Base-by-base conservation (phyloP, 2,888 invertebrate species). In the Andrena camellia region DNA sequence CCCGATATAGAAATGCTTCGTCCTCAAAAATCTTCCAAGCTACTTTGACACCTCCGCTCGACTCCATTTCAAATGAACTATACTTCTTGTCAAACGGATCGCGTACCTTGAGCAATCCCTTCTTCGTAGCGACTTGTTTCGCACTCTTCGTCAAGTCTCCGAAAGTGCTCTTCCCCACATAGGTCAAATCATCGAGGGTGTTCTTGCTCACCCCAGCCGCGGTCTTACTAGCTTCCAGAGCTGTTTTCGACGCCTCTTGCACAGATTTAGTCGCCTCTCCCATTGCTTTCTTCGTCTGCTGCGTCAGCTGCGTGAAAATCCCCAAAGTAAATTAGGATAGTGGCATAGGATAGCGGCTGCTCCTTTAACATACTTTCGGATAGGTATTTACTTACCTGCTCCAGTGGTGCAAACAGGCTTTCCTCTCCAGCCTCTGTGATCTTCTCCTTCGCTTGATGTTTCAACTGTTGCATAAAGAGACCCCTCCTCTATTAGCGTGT, bases 121-220 rank as follows among this genome's bases (percentile, higher is more conserved):
- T 97, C 92, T 98, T 98, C 0, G 97, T 95, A 2, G 97, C 98
- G 1, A 95, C 98, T 94, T 98, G 98, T 91, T 98, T 97, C 0
- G 98, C 98, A 90, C 97, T 97, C 94, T 98, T 98, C 0, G 98
- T 98, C 23, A 98, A 94, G 93, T 98, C 98, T 0, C 98, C 98
- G 59, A 98, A 95, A 0, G 98, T 98, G 35, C 97, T 97, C 93
- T 98, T 98, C n/a, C 98, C 97, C 4, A 98, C 98, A 90, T 98
- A 98, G 0, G 97, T 97, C 31, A 98, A 95, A 93, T 98, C 98
- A 82, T 98, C 98, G 5, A 98, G 95, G 0, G 98, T 98, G 89
- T 97, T 98, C 93, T 97, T 97, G 91, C 98, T 97, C 10, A 97
- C 98, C 7, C 97, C 98, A 0, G 98, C 97, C 0, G 98, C 98